phyloP scores from a whole-genome alignment of 2,888 invertebrate species.

The Iphiclides podalirius region DNA sequence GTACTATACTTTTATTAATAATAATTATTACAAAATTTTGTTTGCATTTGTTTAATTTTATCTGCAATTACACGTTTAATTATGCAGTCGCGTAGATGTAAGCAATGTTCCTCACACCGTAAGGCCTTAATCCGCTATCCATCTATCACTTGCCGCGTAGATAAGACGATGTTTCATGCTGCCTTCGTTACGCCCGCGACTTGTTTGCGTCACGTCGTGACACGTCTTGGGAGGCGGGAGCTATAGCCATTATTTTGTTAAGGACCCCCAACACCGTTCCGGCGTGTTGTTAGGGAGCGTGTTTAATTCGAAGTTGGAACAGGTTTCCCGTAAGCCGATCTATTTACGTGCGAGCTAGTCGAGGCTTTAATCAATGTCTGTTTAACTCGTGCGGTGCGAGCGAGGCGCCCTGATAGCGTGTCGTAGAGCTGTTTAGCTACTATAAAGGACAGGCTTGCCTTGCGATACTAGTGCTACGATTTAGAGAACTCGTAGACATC shows the following conservation, averaged over 20 bases:
- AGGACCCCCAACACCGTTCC: slow-evolving; percentile 37
- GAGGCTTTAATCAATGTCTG: slow-evolving; percentile 17
- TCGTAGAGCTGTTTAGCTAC: too few relatives aligned
- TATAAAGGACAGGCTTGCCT: too few relatives aligned
- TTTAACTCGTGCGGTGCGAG: slow-evolving; percentile 10
- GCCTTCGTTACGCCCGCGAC: slow-evolving; percentile 44
- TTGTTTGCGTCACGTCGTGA: slow-evolving; percentile 49
- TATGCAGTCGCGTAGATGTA: too few relatives aligned
- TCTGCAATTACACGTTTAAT: too few relatives aligned
- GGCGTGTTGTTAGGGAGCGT: slow-evolving; percentile 29
- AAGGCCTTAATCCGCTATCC: slow-evolving; percentile 15
- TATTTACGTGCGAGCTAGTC: slow-evolving; percentile 18
- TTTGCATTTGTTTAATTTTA: too few relatives aligned
- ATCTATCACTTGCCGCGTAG: slow-evolving; percentile 17
- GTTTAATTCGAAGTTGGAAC: slow-evolving; percentile 32
- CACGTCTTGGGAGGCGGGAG: slow-evolving; percentile 33
- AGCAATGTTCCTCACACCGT: neutral
- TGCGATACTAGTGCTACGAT: too few relatives aligned
- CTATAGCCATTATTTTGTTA: slow-evolving; percentile 45
- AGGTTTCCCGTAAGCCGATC: slow-evolving; percentile 27
- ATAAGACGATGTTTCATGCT: slow-evolving; percentile 32
- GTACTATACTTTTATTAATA: too few relatives aligned
- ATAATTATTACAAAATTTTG: too few relatives aligned
- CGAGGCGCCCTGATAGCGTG: slow-evolving; percentile 12
- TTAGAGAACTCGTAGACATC: neutral